These are phyloP conservation scores for Ecliptopera silaceata DNA, from an alignment of 2,888 invertebrate species.

Conservation along the genomic window DNA sequence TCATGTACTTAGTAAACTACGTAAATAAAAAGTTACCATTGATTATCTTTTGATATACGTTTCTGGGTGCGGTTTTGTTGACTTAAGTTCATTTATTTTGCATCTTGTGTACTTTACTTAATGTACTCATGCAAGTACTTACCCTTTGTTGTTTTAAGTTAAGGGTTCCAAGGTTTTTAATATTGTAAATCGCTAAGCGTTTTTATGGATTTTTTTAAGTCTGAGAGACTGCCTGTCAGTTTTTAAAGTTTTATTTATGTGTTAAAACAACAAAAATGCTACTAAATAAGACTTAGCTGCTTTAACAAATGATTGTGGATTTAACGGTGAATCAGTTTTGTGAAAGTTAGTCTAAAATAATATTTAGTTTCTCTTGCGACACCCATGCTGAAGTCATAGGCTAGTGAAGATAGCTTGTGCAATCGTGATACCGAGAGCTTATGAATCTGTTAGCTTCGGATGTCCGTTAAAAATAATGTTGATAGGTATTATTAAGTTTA, in stretches of 20 bases:
- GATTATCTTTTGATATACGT: too few relatives aligned
- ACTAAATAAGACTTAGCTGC: conserved; percentile 23
- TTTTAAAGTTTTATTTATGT: conserved; percentile 15
- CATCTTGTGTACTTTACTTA: conserved; percentile 29
- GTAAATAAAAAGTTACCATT: too few relatives aligned
- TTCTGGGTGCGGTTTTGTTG: conserved; percentile 27
- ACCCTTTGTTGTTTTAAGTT: conserved; percentile 27
- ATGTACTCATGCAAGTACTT: conserved; percentile 22
- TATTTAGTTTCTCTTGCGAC: conserved; percentile 24
- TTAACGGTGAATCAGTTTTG: conserved; percentile 24
- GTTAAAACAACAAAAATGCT: conserved; percentile 23
- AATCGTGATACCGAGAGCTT: too few relatives aligned
- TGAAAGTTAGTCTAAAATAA: conserved; percentile 13
- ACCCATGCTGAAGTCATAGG: conserved; percentile 8
- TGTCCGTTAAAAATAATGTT: too few relatives aligned
- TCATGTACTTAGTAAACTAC: too few relatives aligned
- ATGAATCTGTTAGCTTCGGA: too few relatives aligned
- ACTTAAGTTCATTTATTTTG: conserved; percentile 33
- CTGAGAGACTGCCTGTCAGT: conserved; percentile 16
- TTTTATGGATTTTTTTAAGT: too few relatives aligned
- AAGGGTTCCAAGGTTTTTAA: conserved; percentile 9
- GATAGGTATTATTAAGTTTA: too few relatives aligned
- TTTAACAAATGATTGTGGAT: conserved; percentile 27
- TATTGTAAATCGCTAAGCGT: too few relatives aligned
- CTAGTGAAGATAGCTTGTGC: conserved; percentile 1